Base-by-base conservation (phyloP, 1,140 invertebrate genomes). In the Penaeus japonicus region DNA sequence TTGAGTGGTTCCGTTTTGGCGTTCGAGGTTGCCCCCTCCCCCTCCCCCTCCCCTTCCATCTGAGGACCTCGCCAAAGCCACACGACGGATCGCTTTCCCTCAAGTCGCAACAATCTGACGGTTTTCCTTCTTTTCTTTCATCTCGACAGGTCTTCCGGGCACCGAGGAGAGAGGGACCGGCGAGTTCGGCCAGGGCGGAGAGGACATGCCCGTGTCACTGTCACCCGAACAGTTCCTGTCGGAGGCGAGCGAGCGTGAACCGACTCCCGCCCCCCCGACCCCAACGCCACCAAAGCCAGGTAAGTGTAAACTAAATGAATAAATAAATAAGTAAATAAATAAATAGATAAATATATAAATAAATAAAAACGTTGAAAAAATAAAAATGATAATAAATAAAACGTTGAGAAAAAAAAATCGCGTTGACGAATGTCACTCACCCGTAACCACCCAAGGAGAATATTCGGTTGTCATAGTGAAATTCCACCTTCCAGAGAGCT, bases 271-370 rank as follows among this genome's bases (percentile, higher is more conserved):
- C 47, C 87, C 87, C 4, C 80, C 70, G n/a, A 83, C 87, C 22
- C 87, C 80, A 0, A 84, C 62, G n/a, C 87, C 62, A 35, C 87
- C 81, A 15, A 88, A 88, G 77, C 87, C 87, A 77, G 87, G 87
- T 88, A 73, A 4, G 83, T 84, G 4, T 5, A 27, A n/a, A n/a
- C n/a, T n/a, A n/a, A n/a, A n/a, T n/a, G n/a, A n/a, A n/a, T n/a
- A n/a, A n/a, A n/a, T n/a, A n/a, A n/a, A n/a, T n/a, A n/a, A n/a
- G n/a, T n/a, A n/a, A n/a, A n/a, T n/a, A n/a, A n/a, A n/a, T n/a
- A n/a, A n/a, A n/a, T n/a, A n/a, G n/a, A n/a, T n/a, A n/a, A n/a
- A n/a, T n/a, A n/a, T n/a, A n/a, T n/a, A n/a, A n/a, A n/a, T n/a
- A n/a, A n/a, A n/a, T n/a, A n/a, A n/a, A n/a, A n/a, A n/a, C n/a